phyloP scores from a whole-genome alignment of 2,797 vertebrate species.

The Brachyalestes nurse region DNA sequence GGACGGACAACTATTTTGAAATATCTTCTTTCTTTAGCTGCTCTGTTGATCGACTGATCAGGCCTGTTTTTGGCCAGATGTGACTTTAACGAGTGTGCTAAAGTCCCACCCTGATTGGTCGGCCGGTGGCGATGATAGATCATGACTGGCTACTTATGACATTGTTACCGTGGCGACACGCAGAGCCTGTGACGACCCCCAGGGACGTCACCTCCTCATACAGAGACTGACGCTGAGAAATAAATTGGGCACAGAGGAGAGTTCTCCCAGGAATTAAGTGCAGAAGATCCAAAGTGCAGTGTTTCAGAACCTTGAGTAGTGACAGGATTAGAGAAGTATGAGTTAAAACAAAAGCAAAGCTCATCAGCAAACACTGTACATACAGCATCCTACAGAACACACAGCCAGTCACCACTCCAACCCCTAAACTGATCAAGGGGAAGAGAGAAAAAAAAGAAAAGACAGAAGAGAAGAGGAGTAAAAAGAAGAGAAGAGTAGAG shows the following conservation, averaged over 20 bases:
- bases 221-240: slow-evolving; percentile 53
- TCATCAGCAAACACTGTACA: too few species aligned
- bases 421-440: too few species aligned
- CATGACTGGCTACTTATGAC: slow-evolving; percentile 50
- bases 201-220: slow-evolving; percentile 55
- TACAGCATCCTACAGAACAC: too few species aligned
- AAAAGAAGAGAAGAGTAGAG: too few species aligned
- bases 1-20: neutral
- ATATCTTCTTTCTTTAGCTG: neutral
- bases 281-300: neutral
- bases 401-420: too few species aligned
- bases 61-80: slow-evolving; percentile 49
- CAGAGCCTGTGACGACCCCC: slow-evolving; percentile 46
- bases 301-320: neutral
- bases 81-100: slow-evolving; percentile 60
- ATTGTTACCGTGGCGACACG: slow-evolving; percentile 66
- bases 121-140: slow-evolving; percentile 42
- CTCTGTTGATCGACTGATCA: slow-evolving; percentile 22
- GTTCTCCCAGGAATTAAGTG: neutral
- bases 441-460: neutral
- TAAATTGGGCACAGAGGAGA: slow-evolving; percentile 62
- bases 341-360: too few species aligned
- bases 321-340: neutral
- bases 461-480: neutral
- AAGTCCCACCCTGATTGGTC: slow-evolving; percentile 50